Evolutionary conservation across 2,888 invertebrate genomes (phyloP).

Genomic region (Drosophila cognata): DNA sequence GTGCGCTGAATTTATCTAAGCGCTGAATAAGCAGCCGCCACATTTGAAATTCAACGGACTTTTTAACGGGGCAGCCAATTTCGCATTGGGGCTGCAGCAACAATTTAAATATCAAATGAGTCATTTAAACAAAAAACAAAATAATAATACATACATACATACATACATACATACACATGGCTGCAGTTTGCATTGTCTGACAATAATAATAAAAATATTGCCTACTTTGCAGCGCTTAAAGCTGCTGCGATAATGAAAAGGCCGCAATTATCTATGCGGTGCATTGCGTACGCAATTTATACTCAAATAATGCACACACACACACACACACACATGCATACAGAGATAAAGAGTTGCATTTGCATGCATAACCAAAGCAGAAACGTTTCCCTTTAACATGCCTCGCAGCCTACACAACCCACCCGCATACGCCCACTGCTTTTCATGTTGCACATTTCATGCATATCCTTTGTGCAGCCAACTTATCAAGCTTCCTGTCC

Average conservation of each 20-base stretch:
- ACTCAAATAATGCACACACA: constrained; percentile 39
- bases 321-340: not conserved
- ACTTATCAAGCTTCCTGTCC: constrained; percentile 79
- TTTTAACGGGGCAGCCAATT: constrained; percentile 36
- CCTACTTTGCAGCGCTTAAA: constrained; percentile 69
- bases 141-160: constrained; percentile 9
- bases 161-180: not conserved
- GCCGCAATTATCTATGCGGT: constrained; percentile 66
- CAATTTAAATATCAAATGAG: constrained; percentile 40
- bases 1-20: constrained; percentile 61
- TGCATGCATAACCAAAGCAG: constrained; percentile 56
- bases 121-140: constrained; percentile 8
- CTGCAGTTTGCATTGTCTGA: constrained; percentile 27
- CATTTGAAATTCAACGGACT: constrained; percentile 68
- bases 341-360: constrained; percentile 33
- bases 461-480: constrained; percentile 79
- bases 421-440: constrained; percentile 10
- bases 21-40: constrained; percentile 58
- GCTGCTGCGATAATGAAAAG: constrained; percentile 62
- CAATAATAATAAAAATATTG: constrained; percentile 52
- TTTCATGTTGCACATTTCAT: constrained; percentile 72
- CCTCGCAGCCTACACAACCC: not conserved
- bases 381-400: constrained; percentile 42
- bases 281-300: constrained; percentile 58
- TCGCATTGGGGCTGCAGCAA: constrained; percentile 50